Evolutionary conservation across 1,140 invertebrate species (phyloP).

Genomic region (Drosophila lini): DNA sequence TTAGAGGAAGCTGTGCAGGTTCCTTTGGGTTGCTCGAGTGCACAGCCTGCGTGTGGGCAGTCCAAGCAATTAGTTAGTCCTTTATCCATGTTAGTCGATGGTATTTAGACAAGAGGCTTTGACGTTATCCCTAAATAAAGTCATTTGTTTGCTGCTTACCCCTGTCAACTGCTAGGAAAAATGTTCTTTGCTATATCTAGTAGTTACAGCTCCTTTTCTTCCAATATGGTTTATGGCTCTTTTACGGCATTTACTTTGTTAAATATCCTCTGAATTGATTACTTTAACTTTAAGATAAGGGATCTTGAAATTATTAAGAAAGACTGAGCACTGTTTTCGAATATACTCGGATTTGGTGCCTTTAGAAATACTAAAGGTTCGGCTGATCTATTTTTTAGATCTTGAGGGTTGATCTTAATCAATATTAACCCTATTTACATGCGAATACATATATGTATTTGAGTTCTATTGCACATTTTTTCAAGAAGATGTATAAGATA

Average conservation of each 20-base stretch:
- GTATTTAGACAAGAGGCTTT: conserved; percentile 35
- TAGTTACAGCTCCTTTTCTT: neutral
- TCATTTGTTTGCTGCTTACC: conserved; percentile 14
- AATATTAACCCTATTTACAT: neutral
- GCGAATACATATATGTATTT: neutral
- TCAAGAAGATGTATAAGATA: neutral
- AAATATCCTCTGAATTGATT: neutral
- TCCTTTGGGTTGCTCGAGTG: conserved; percentile 12
- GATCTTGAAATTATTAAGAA: neutral
- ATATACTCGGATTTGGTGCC: neutral
- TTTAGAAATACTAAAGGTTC: neutral
- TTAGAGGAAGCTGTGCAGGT: conserved; percentile 39
- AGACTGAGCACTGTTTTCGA: neutral
- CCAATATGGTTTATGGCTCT: neutral
- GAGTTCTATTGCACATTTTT: neutral
- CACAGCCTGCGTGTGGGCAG: conserved; percentile 48
- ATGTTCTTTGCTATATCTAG: neutral
- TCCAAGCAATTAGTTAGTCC: conserved; percentile 55
- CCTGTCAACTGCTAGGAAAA: conserved; percentile 2
- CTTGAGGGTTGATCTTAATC: neutral
- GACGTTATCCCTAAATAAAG: conserved; percentile 3
- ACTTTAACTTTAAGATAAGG: neutral
- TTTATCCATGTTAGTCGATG: conserved; percentile 57
- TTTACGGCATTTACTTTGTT: neutral
- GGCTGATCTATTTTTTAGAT: neutral